A percentile compares a stretch with the other conserved stretches of the same genome.
These are phyloP conservation scores for Calypte anna DNA, from an alignment of 2,113 vertebrate genomes.

Conservation along the genomic window DNA sequence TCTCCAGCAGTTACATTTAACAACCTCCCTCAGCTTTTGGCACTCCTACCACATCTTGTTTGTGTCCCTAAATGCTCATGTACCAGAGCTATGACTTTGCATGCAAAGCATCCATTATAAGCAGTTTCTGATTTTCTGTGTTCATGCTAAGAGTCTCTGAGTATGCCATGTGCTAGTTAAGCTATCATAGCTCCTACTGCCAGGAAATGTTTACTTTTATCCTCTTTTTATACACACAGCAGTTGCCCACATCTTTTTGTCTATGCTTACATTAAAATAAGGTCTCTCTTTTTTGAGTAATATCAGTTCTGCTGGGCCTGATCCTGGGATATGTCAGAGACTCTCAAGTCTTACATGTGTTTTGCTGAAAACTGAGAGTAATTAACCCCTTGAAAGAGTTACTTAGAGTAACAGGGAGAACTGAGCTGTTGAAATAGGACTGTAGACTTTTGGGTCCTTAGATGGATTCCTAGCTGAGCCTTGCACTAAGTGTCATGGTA, in stretches of 20 bases:
- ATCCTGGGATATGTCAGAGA: not conserved
- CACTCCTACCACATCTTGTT: not conserved
- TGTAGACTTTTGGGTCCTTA: not conserved
- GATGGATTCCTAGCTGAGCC: not conserved
- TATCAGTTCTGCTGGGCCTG: not conserved
- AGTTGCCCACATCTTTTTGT: not conserved
- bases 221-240: not conserved
- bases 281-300: not conserved
- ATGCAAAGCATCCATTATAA: conserved; percentile 31
- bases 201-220: not conserved
- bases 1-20: not conserved
- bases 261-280: not conserved
- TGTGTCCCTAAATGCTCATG: not conserved
- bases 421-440: not conserved
- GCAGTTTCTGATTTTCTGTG: not conserved
- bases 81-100: not conserved
- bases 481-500: not conserved
- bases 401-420: not conserved
- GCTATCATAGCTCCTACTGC: not conserved
- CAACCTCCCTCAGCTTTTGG: not conserved
- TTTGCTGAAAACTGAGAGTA: not conserved
- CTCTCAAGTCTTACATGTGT: not conserved
- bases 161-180: not conserved
- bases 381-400: not conserved
- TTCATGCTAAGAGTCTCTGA: not conserved